Conservation (phyloP, 2,797 vertebrate species). For the Nasua narica region DNA sequence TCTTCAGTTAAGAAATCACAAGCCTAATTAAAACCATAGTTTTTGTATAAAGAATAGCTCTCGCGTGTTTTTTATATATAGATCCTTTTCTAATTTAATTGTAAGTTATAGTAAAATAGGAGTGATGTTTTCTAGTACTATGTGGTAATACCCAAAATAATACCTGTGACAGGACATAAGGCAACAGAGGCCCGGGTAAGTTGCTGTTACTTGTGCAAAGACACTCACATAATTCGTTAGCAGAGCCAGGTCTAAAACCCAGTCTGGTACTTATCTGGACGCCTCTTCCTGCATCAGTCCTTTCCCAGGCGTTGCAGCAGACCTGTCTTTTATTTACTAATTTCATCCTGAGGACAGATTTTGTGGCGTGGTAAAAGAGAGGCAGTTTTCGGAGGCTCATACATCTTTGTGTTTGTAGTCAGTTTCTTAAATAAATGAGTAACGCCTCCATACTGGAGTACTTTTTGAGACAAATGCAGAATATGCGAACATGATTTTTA, state of each 20-base stretch:
- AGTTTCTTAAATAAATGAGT: not conserved
- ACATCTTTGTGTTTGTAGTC: not conserved
- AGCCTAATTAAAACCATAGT: not conserved
- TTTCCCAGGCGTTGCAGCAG: not conserved
- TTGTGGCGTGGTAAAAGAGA: accelerated
- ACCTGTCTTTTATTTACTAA: not conserved
- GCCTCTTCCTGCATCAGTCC: not conserved
- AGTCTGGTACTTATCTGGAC: not conserved
- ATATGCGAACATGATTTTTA: not conserved
- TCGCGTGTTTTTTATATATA: not conserved
- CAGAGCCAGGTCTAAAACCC: not conserved
- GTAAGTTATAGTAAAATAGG: not conserved
- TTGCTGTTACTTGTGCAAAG: no score
- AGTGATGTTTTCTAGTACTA: not conserved
- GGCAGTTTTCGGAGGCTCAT: not conserved
- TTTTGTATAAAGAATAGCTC: not conserved
- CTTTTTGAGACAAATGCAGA: not conserved
- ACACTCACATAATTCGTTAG: not conserved
- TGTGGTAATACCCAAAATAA: not conserved
- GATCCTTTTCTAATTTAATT: not conserved
- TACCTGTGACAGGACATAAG: not conserved
- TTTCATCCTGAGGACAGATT: not conserved
- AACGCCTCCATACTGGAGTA: not conserved
- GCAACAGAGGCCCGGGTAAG: not conserved
- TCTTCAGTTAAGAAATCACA: not conserved